Evolutionary conservation across 2,888 invertebrate genomes (phyloP), one percentile per base, ranked within the genome.

Genomic region (Noctua comes): DNA sequence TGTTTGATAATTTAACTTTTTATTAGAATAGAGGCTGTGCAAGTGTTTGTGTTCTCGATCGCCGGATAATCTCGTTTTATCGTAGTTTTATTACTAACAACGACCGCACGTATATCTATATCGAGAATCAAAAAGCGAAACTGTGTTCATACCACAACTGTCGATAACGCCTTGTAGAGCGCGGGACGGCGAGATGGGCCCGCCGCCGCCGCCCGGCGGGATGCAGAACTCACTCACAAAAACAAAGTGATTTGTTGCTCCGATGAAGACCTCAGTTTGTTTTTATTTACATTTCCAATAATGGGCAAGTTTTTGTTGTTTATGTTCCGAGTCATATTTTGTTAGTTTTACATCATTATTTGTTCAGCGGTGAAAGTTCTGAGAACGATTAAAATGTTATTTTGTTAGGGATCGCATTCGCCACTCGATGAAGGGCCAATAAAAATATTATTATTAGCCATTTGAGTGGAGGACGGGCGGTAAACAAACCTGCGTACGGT

Each of bases 201-300:
- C 36, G 79, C 36, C 36, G 36, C 36, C 36, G n/a, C 74, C 31
- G 31, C 31, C 31, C 31, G 31, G 31, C 31, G 74, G 74, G 57
- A n/a, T 31, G 48, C 68, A 54, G 84, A 68, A 57, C 82, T 83
- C 88, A 73, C 64, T 73, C 79, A 89, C 89, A 93, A 95, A 94
- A 94, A 93, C 91, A 88, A 91, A 92, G 93, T 94, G 94, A 95
- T 95, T 95, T 95, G 95, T 95, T 91, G 91, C 90, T 90, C 83
- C 91, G 93, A 94, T 94, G 94, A 93, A 93, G 93, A 93, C 91
- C 92, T 94, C 83, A 86, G 69, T 86, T 91, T 91, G 92, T 93
- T 94, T 95, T 94, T 94, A 91, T 93, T 93, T 90, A 90, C 88
- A 87, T 84, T 83, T 88, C 84, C 83, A 87, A 87, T 89, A 88